Base-by-base conservation (phyloP, 1,140 invertebrate genomes). In the Chironomus striatipennis region DNA sequence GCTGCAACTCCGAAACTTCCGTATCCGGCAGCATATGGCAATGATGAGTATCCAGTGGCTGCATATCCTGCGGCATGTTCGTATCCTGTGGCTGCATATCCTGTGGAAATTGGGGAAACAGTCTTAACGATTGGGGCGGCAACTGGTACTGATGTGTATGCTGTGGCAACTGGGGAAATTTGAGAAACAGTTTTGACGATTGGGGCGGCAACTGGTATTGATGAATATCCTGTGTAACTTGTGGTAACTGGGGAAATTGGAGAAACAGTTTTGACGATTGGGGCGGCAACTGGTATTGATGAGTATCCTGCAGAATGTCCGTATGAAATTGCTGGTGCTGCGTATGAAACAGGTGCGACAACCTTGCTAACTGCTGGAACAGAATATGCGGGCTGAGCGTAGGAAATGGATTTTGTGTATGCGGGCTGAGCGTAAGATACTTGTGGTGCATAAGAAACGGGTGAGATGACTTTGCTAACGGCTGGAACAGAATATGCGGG, bases 291-390 rank as follows among this genome's bases (percentile, higher is more conserved):
- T 65, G 57, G 15, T 7, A n/a, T 15, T 65, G 57, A 12, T 7
- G 7, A n/a, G n/a, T n/a, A n/a, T n/a, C n/a, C n/a, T n/a, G 15
- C n/a, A n/a, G n/a, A n/a, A n/a, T n/a, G n/a, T n/a, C n/a, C n/a
- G 10, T 70, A 70, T 70, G 65, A 70, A 12, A 70, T 12, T 9
- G 65, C 65, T 70, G 65, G 64, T 18, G 64, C 64, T 7, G 64
- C 64, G 8, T 67, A 67, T 67, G 64, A 67, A 18, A 67, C 64
- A 6, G 64, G 18, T 2, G 64, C n/a, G 2, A n/a, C 64, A 5
- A n/a, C 64, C 1, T 67, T 12, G 64, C n/a, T 9, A n/a, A 57
- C 43, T 47, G 47, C 47, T 15, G 12, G 4, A 57, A 10, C 47
- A 15, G 47, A 0, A 57, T 57, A 57, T 15, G 47, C n/a, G 15